A percentile compares a stretch with the other conserved stretches of the same genome.
Conservation (phyloP, 1,140 invertebrate genomes). For the Papilio aristodemus region DNA sequence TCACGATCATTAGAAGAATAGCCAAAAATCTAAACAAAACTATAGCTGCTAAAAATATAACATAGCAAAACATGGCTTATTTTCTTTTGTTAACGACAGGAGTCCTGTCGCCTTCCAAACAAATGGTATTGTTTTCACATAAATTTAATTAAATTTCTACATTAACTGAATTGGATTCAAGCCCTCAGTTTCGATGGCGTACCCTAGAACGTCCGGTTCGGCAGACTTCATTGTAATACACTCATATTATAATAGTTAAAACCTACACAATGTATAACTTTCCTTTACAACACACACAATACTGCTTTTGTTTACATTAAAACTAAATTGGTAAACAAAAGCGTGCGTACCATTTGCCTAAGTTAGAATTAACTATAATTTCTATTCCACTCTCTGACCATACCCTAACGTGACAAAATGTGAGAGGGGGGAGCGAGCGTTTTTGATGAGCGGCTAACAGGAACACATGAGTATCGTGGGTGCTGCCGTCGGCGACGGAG, state of each 20-base stretch:
- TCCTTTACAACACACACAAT: no score
- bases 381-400: background rate
- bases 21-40: conserved; percentile 29
- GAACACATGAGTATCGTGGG: conserved; percentile 57
- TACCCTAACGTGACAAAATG: background rate
- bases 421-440: conserved; percentile 44
- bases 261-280: no score
- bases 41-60: conserved; percentile 32
- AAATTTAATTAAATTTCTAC: no score
- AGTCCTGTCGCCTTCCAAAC: no score
- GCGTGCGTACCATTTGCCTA: no score
- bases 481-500: conserved; percentile 51
- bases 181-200: no score
- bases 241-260: no score
- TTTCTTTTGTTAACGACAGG: no score
- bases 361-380: background rate
- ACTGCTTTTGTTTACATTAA: background rate
- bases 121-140: no score
- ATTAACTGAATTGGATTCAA: no score
- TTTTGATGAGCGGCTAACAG: conserved; percentile 56
- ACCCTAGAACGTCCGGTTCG: no score
- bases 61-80: background rate
- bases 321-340: background rate
- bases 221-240: no score
- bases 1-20: conserved; percentile 34